Conservation (phyloP, 1,140 invertebrate species). For the Brachionus calyciflorus region DNA sequence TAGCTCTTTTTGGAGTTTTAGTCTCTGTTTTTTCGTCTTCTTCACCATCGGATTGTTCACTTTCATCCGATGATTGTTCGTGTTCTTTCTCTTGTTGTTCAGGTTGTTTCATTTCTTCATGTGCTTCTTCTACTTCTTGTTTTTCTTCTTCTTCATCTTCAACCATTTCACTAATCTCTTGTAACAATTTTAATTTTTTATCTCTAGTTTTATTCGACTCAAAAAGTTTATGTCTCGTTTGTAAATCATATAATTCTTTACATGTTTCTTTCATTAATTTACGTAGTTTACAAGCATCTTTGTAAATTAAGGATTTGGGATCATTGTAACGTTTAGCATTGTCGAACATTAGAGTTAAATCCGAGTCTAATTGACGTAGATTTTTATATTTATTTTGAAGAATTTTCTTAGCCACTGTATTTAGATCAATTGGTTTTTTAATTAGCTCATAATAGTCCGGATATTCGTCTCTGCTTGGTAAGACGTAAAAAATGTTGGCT, state of each 20-base stretch:
- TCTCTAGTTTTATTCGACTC: constrained; percentile 2
- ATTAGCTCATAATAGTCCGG: constrained; percentile 97
- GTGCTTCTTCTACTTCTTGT: neutral
- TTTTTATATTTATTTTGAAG: constrained; percentile 69
- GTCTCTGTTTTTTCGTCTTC: neutral
- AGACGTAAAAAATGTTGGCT: constrained; percentile 88
- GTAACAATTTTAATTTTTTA: constrained; percentile 28
- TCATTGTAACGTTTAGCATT: constrained; percentile 94
- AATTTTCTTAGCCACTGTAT: constrained; percentile 72
- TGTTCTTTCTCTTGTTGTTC: too few species aligned
- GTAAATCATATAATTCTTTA: neutral
- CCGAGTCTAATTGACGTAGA: constrained; percentile 82
- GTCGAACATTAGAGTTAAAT: constrained; percentile 87
- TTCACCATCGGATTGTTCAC: neutral
- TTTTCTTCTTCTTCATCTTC: neutral
- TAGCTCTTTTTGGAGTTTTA: neutral
- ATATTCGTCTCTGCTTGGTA: constrained; percentile 84
- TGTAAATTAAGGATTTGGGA: constrained; percentile 91
- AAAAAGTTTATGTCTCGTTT: neutral
- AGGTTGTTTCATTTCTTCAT: too few species aligned
- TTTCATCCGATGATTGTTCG: constrained; percentile 10
- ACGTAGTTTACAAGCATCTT: constrained; percentile 87
- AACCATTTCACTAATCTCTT: constrained; percentile 19
- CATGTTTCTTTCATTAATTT: constrained; percentile 68
- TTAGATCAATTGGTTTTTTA: constrained; percentile 89